A percentile compares a stretch with the other conserved stretches of the same genome.
phyloP scores from a whole-genome alignment of 2,888 invertebrate genomes.

The Alentia gelatinosa region DNA sequence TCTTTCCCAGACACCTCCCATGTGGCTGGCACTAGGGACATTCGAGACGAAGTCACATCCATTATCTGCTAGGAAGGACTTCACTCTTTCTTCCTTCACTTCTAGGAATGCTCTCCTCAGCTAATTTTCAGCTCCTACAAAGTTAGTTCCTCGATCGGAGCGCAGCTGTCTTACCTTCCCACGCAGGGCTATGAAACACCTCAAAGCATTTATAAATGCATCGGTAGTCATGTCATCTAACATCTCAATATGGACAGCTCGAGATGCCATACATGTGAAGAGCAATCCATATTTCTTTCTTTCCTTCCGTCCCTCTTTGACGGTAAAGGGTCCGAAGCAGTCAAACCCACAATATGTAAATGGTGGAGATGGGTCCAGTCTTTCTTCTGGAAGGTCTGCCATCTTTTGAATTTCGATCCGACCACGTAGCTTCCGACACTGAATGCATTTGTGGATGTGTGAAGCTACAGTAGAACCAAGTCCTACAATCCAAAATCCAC shows the following conservation, averaged over 20 bases:
- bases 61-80: not conserved
- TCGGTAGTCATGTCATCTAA: slow-evolving; percentile 67
- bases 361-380: slow-evolving; percentile 64
- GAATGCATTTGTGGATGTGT: slow-evolving; percentile 51
- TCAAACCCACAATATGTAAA: slow-evolving; percentile 67
- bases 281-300: slow-evolving; percentile 67
- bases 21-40: slow-evolving; percentile 55
- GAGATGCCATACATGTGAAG: slow-evolving; percentile 67
- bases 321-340: slow-evolving; percentile 68
- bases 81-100: slow-evolving; percentile 30
- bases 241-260: slow-evolving; percentile 68
- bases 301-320: slow-evolving; percentile 67
- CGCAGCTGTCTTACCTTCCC: slow-evolving; percentile 63
- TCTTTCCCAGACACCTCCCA: slow-evolving; percentile 46
- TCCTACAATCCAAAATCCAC: slow-evolving; percentile 59
- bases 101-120: slow-evolving; percentile 54
- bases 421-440: slow-evolving; percentile 53
- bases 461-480: slow-evolving; percentile 39
- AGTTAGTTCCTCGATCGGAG: slow-evolving; percentile 69
- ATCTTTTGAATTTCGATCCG: slow-evolving; percentile 52
- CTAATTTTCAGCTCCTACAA: slow-evolving; percentile 67
- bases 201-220: slow-evolving; percentile 66
- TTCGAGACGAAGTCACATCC: slow-evolving; percentile 54
- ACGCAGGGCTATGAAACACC: slow-evolving; percentile 66
- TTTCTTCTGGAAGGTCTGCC: slow-evolving; percentile 64